Conservation (phyloP, 2,797 vertebrate species). For the Rhabdophis nuchalis region DNA sequence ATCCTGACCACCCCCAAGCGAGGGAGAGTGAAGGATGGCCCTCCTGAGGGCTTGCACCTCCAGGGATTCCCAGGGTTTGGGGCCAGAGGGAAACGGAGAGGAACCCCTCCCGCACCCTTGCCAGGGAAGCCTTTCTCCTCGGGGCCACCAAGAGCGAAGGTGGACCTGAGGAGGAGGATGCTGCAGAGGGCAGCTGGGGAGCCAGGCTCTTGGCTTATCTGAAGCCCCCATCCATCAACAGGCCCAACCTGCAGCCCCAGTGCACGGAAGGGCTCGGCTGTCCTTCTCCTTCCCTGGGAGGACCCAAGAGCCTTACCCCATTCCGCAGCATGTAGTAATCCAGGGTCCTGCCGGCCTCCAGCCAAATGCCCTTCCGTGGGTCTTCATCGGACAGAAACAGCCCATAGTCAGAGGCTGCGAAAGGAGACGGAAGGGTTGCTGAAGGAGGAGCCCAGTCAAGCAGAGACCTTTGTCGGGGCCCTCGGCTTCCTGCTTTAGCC, state of each 20-base stretch:
- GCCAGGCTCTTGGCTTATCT: not conserved
- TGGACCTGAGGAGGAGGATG: not conserved
- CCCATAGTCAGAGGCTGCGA: slow-evolving; percentile 92
- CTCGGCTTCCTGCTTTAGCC: not conserved
- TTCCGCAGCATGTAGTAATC: slow-evolving; percentile 99
- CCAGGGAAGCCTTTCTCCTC: not conserved
- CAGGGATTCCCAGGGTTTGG: not conserved
- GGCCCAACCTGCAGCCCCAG: not conserved
- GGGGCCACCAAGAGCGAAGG: not conserved
- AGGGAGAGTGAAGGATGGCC: not conserved
- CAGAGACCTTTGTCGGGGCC: too few relatives aligned
- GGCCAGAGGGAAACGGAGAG: not conserved
- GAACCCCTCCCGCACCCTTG: not conserved
- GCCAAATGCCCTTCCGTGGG: slow-evolving; percentile 97
- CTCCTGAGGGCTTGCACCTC: not conserved
- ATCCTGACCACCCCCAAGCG: not conserved
- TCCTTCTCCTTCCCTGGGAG: not conserved
- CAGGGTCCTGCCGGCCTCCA: slow-evolving; percentile 94
- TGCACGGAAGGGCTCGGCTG: not conserved
- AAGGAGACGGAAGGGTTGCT: slow-evolving; percentile 33
- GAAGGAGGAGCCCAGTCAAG: not conserved
- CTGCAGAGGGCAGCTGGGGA: not conserved
- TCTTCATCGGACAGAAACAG: slow-evolving; percentile 97
- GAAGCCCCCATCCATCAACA: not conserved
- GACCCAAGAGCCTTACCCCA: slow-evolving; percentile 76